Evolutionary conservation across 1,140 invertebrate species (phyloP).

Genomic region (Trachymyrmex septentrionalis): DNA sequence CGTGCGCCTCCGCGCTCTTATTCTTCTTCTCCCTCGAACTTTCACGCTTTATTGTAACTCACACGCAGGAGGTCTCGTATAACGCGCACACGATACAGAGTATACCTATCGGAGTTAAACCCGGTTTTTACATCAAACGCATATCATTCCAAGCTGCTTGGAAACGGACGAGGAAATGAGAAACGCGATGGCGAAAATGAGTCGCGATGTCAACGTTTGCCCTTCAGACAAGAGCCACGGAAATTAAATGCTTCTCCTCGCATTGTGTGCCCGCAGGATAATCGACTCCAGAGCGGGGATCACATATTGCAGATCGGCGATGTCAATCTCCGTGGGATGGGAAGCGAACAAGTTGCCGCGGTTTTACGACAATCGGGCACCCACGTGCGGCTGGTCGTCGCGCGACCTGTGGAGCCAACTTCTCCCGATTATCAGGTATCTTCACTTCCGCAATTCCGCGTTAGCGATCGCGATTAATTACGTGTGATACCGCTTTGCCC

Average conservation of each 20-base stretch:
- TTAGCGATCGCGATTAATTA: constrained; percentile 40
- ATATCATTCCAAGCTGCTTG: background rate
- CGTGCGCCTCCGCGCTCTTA: constrained; percentile 2
- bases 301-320: constrained; percentile 98
- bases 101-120: background rate
- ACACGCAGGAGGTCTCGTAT: background rate
- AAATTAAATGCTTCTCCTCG: constrained; percentile 57
- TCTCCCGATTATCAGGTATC: constrained; percentile 89
- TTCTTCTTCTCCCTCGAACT: background rate
- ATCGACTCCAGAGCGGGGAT: constrained; percentile 96
- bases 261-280: constrained; percentile 88
- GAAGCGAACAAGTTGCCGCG: constrained; percentile 98
- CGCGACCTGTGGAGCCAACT: constrained; percentile 93
- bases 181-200: background rate
- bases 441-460: background rate
- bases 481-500: background rate
- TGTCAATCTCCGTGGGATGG: constrained; percentile 97
- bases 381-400: constrained; percentile 97
- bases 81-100: background rate
- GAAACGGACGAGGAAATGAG: constrained; percentile 22
- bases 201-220: background rate
- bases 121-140: background rate
- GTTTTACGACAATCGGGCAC: constrained; percentile 97
- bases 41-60: background rate
- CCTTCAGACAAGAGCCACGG: constrained; percentile 16